phyloP scores from a whole-genome alignment of 2,113 vertebrate species.

The Morphnarchus princeps region DNA sequence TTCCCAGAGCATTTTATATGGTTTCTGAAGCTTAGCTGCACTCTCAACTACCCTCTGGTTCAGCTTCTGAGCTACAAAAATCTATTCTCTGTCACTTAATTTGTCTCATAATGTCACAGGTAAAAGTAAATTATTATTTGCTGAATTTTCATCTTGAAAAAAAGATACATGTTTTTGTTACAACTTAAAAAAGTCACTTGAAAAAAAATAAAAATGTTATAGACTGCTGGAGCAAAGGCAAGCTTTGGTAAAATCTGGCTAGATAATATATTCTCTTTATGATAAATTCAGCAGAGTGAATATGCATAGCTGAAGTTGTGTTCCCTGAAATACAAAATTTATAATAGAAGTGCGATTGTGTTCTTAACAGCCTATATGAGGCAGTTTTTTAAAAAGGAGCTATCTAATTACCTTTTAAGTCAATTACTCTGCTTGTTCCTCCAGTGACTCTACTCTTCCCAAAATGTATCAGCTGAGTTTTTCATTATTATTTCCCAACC shows the following conservation, averaged over 20 bases:
- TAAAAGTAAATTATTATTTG: not conserved
- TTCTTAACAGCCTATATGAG: not conserved
- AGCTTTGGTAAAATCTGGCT: conserved; percentile 19
- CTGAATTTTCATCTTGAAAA: not conserved
- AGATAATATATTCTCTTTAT: not conserved
- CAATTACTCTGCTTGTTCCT: not conserved
- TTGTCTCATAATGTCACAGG: not conserved
- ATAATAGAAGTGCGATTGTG: conserved; percentile 6
- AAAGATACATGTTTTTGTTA: not conserved
- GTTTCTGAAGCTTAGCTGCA: not conserved
- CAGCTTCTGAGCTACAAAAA: not conserved
- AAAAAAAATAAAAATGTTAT: not conserved
- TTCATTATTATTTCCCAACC: not conserved
- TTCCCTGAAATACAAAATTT: not conserved
- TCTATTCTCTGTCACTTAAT: not conserved
- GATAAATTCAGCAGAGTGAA: not conserved
- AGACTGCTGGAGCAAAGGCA: not conserved
- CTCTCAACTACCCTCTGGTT: not conserved
- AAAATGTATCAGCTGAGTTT: not conserved
- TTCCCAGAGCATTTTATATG: not conserved
- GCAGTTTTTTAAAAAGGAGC: not conserved
- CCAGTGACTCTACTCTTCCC: not conserved
- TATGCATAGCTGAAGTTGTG: conserved; percentile 29
- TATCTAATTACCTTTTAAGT: not conserved
- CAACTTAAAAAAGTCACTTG: not conserved